Evolutionary conservation across 2,113 vertebrate genomes (phyloP).

Genomic region (Salvelinus fontinalis): DNA sequence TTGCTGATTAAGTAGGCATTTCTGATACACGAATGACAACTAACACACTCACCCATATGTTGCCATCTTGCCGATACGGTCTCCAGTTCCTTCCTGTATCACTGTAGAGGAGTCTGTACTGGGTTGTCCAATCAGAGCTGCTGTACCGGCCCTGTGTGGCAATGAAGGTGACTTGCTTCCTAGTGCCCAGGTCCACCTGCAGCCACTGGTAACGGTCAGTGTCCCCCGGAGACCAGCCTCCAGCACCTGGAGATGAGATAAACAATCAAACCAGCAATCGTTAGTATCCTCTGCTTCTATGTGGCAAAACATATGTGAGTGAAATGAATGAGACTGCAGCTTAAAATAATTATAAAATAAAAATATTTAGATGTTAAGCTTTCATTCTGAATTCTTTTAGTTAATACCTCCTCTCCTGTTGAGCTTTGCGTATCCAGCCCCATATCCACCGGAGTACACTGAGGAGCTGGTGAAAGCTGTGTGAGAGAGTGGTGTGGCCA

Average conservation of each 20-base stretch:
- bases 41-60: slow-evolving; percentile 80
- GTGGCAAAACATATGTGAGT: too few species aligned
- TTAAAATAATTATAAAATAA: too few species aligned
- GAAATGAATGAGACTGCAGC: too few species aligned
- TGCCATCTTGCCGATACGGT: slow-evolving; percentile 91
- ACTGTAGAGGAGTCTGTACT: slow-evolving; percentile 90
- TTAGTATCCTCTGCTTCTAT: too few species aligned
- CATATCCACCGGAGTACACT: slow-evolving; percentile 75
- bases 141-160: slow-evolving; percentile 94
- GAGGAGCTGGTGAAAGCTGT: slow-evolving; percentile 90
- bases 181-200: slow-evolving; percentile 88
- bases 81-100: slow-evolving; percentile 96
- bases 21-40: not conserved
- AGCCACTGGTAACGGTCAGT: slow-evolving; percentile 92
- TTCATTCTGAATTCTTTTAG: too few species aligned
- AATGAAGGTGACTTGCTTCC: slow-evolving; percentile 87
- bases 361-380: too few species aligned
- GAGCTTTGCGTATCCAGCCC: slow-evolving; percentile 90
- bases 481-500: slow-evolving; percentile 84
- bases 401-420: slow-evolving; percentile 86
- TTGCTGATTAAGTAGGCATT: not conserved
- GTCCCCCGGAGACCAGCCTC: slow-evolving; percentile 91
- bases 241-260: slow-evolving; percentile 74
- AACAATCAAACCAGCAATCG: not conserved
- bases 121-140: slow-evolving; percentile 91